Conservation (phyloP, 92 coral and sea anemone species). For the Epizoanthus rinbou region DNA sequence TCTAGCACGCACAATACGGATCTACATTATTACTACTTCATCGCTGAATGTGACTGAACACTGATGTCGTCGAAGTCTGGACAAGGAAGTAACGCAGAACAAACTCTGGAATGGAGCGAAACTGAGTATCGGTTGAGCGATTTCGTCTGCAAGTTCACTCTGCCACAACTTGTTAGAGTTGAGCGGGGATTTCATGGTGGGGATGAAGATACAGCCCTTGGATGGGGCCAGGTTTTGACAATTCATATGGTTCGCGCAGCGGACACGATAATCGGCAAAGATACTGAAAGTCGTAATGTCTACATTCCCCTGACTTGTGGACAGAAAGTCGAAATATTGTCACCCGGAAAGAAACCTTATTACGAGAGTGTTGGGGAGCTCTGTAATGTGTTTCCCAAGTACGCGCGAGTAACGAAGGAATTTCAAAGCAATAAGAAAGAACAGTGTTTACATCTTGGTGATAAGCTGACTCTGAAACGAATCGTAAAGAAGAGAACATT, state of each 20-base stretch:
- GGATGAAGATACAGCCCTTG: conserved; percentile 59
- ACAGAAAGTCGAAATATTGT: conserved; percentile 19
- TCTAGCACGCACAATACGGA: neutral
- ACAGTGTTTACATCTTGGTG: too few species aligned
- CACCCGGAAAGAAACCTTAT: neutral
- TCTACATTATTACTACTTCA: too few species aligned
- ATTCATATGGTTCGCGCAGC: conserved; percentile 53
- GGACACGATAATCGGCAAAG: conserved; percentile 44
- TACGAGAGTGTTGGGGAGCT: neutral
- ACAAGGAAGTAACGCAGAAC: neutral
- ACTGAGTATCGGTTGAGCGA: conserved; percentile 7
- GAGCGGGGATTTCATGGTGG: conserved; percentile 56
- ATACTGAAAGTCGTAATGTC: neutral
- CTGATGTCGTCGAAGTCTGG: too few species aligned
- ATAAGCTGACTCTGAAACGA: conserved; percentile 5
- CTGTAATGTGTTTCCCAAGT: neutral
- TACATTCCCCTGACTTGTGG: conserved; percentile 20
- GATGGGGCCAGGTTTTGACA: conserved; percentile 63
- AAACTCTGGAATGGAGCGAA: conserved; percentile 48
- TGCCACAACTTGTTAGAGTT: conserved; percentile 62
- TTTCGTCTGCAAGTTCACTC: conserved; percentile 36
- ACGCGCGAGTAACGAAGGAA: neutral
- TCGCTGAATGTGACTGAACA: too few species aligned
- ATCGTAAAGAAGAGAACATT: neutral
- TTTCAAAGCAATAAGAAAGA: neutral